Evolutionary conservation across 2,888 invertebrate genomes (phyloP), one percentile per base, ranked within the genome.

Genomic region (Neuroscelio doddi): DNA sequence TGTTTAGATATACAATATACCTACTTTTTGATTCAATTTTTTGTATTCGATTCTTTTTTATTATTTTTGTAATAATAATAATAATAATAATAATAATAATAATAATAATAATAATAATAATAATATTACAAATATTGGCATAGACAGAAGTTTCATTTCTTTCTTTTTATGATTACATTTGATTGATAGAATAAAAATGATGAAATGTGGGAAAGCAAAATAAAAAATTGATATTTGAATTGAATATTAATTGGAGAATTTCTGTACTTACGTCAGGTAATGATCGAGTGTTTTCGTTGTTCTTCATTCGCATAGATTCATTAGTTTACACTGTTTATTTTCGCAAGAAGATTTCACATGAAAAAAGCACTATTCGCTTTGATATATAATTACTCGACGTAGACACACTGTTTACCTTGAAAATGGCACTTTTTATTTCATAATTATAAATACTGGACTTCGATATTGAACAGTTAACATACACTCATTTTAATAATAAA

Each of bases 251-350:
- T 38, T 38, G 38, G 8, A 2, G 2, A 8, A 9, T 38, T 38
- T 44, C 42, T 62, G 29, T 51, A 56, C 62, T 62, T 55, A 62
- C 62, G 45, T 55, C 62, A 55, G 45, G 29, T 14, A 32, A 47
- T 16, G 45, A 51, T 41, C 27, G 45, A 42, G 44, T 50, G 34
- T 44, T 55, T 55, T 49, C 55, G 47, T 29, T 14, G 55, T 50
- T 50, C 46, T 50, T 62, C 62, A 55, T 50, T 61, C 52, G 42
- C 34, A 24, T 32, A 39, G 52, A 47, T 52, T 50, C 45, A 55
- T 62, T 45, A 51, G 46, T 46, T 46, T 9, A n/a, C 46, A 24
- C 38, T 55, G 39, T 53, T 55, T 44, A 55, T 44, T 53, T 44
- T 21, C 46, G 27, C 45, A 27, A 29, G 36, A 49, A 26, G 51